A percentile compares a stretch with the other conserved stretches of the same genome.
These are phyloP conservation scores for Pseudoips prasinana DNA, from an alignment of 2,888 invertebrate genomes.

Conservation along the genomic window DNA sequence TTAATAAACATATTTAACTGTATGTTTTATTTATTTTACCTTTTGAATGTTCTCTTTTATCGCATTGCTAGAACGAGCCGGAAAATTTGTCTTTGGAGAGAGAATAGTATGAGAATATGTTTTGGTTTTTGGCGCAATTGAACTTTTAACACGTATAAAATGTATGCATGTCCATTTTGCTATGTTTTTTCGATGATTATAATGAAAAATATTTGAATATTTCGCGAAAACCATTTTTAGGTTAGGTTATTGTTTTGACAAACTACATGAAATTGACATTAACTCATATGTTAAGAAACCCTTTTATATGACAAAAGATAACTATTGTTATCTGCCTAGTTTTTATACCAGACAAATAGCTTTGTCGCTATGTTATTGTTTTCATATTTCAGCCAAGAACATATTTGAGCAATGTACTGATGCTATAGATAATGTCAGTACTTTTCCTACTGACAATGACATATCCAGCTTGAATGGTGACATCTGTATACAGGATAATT, in stretches of 20 bases:
- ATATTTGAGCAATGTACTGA: too few relatives aligned
- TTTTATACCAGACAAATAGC: too few relatives aligned
- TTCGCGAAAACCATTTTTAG: constrained; percentile 50
- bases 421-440: too few relatives aligned
- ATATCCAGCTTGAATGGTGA: too few relatives aligned
- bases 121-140: constrained; percentile 60
- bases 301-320: too few relatives aligned
- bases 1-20: not conserved
- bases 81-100: constrained; percentile 68
- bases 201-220: constrained; percentile 42
- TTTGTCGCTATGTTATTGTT: too few relatives aligned
- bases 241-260: constrained; percentile 47
- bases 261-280: constrained; percentile 1
- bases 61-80: constrained; percentile 53
- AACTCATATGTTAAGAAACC: too few relatives aligned
- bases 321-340: too few relatives aligned
- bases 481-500: too few relatives aligned
- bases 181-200: constrained; percentile 45
- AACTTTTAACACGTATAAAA: constrained; percentile 51
- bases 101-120: constrained; percentile 71
- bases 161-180: constrained; percentile 46
- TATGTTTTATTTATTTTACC: constrained; percentile 40
- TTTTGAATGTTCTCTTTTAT: constrained; percentile 64
- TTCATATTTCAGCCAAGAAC: too few relatives aligned
- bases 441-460: too few relatives aligned